A percentile compares a stretch with the other conserved stretches of the same genome.
Evolutionary conservation across 2,888 invertebrate species (phyloP).

Genomic region (Halictus ligatus): DNA sequence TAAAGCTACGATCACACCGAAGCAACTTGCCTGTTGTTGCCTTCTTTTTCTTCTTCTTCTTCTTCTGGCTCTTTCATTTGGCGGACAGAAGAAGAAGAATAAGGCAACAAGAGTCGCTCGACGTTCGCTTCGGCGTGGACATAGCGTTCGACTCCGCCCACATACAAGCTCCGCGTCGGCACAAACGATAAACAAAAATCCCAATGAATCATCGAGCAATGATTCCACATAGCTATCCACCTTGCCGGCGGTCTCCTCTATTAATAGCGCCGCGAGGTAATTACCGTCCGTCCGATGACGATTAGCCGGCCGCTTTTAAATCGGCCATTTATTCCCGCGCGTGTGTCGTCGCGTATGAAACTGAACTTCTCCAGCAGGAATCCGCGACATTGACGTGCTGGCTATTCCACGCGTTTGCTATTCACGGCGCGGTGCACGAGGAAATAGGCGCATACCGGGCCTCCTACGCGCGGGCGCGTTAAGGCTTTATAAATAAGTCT

Average conservation of each 20-base stretch:
- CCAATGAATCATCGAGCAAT: constrained; percentile 37
- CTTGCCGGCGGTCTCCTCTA: constrained; percentile 22
- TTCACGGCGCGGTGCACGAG: constrained; percentile 29
- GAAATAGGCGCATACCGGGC: constrained; percentile 40
- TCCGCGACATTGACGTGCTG: constrained; percentile 43
- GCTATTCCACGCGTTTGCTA: constrained; percentile 23
- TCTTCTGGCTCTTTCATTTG: no score
- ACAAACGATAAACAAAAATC: constrained; percentile 52
- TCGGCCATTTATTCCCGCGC: constrained; percentile 46
- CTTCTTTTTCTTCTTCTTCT: no score
- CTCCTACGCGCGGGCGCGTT: constrained; percentile 33
- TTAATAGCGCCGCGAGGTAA: constrained; percentile 43
- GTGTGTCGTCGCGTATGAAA: constrained; percentile 34
- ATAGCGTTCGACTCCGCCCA: neutral
- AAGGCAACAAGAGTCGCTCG: no score
- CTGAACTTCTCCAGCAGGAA: constrained; percentile 12
- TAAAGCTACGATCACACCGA: no score
- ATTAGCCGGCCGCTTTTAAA: constrained; percentile 52
- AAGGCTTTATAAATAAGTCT: constrained; percentile 59
- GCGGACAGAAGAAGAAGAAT: no score
- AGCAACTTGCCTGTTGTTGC: no score
- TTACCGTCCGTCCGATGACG: constrained; percentile 43
- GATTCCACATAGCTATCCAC: neutral
- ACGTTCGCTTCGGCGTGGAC: no score
- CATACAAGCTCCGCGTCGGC: neutral